These are phyloP conservation scores for Xyrichtys novacula DNA, from an alignment of 2,797 vertebrate species.

Conservation along the genomic window DNA sequence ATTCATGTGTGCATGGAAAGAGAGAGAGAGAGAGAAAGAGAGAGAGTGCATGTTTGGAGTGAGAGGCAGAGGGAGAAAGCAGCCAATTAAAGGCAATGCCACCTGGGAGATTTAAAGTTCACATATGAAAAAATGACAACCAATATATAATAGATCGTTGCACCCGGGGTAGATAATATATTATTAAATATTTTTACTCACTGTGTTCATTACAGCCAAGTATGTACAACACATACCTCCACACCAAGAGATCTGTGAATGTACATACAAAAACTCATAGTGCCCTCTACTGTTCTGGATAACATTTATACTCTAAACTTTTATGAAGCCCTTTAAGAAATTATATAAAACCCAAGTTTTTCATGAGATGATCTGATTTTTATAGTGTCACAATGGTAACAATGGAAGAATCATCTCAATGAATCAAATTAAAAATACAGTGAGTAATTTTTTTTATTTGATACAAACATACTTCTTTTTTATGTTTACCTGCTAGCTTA, in stretches of 20 bases:
- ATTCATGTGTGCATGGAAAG: neutral
- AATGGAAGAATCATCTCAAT: no score
- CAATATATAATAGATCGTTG: conserved; percentile 6
- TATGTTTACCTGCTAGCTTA: no score
- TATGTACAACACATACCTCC: conserved; percentile 3
- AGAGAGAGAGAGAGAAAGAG: neutral
- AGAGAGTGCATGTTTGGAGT: neutral
- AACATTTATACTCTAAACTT: neutral
- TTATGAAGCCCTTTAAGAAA: neutral
- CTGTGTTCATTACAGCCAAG: conserved; percentile 6
- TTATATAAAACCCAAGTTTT: no score
- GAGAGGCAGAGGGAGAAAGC: neutral
- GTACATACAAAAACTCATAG: conserved; percentile 12
- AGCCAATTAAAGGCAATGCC: conserved; percentile 12
- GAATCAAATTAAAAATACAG: no score
- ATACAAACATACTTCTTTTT: no score
- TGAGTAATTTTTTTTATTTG: no score
- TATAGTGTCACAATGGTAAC: no score
- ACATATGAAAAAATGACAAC: conserved; percentile 9
- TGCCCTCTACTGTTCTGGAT: conserved; percentile 68
- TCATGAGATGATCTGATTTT: no score
- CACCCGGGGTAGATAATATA: neutral
- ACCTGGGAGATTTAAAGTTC: conserved; percentile 9
- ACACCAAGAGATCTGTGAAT: neutral
- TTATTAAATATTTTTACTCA: conserved; percentile 2